Evolutionary conservation across 2,113 vertebrate species (phyloP), one percentile per base, ranked within the genome.

Genomic region (Sylvia atricapilla): DNA sequence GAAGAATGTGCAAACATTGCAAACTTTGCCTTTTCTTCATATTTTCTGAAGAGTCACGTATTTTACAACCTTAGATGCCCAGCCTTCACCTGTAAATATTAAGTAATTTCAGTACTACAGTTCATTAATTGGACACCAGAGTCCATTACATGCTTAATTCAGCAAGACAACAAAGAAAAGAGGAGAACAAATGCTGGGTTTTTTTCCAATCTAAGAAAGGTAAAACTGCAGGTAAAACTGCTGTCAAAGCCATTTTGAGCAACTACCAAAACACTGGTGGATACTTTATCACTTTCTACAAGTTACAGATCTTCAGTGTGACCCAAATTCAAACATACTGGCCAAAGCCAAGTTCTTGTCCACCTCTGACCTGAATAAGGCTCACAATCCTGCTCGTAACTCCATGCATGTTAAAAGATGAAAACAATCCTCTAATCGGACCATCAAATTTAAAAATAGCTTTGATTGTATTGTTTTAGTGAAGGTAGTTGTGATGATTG

Each of bases 351-450:
- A 41, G 8, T 87, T 68, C 60, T 79, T 55, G 15, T 56, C 41
- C 43, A 68, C 24, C 37, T 69, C 66, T 72, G 84, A 72, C 69
- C 60, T 79, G 66, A 79, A 58, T 7, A 60, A 37, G 15, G 31
- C 41, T 92, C 33, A 63, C 14, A 82, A 1, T 60, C 10, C 24
- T 49, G 22, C 18, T 19, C 59, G 13, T 62, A 39, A 19, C 35
- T 62, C 15, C 24, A 62, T 62, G 35, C 35, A 27, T 62, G 59
- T 19, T 25, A 59, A 62, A 82, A 90, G 67, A 67, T 28, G 43
- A 79, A 93, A 91, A 89, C 49, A 91, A 79, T 91, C 81, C 77
- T 96, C 63, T 85, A 69, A 87, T 87, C 58, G 79, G 66, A 41
- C 24, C 13, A 79, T 79, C 77, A 27, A 76, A 49, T 74, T 89